phyloP scores from a whole-genome alignment of 2,797 vertebrate species.

The Danio jaintianensis region DNA sequence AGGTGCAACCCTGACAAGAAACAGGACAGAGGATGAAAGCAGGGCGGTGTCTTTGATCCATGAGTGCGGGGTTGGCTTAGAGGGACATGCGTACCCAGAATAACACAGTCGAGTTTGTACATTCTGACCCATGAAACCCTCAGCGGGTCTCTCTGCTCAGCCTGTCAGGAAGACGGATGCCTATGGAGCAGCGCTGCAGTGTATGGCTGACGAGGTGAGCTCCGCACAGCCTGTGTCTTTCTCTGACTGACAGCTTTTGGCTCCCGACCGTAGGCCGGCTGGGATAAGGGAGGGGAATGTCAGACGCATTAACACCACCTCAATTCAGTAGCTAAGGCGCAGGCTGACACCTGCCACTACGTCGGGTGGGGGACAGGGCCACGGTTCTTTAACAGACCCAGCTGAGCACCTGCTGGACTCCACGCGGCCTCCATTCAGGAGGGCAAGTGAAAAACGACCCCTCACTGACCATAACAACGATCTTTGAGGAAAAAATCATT shows the following conservation, averaged over 20 bases:
- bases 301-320: conserved; percentile 47
- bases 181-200: conserved; percentile 55
- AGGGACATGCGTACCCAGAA: conserved; percentile 67
- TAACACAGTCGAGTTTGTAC: conserved; percentile 75
- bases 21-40: conserved; percentile 47
- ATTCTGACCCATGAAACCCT: conserved; percentile 72
- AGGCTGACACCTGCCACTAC: conserved; percentile 50
- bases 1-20: conserved; percentile 28
- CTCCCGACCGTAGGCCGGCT: conserved; percentile 33
- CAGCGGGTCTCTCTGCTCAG: conserved; percentile 56
- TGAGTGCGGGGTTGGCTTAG: conserved; percentile 70
- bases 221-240: conserved; percentile 49
- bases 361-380: conserved; percentile 35
- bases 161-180: conserved; percentile 70
- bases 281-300: conserved; percentile 49
- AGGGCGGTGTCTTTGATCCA: conserved; percentile 54
- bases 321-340: conserved; percentile 20
- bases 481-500: conserved; percentile 5
- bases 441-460: conserved; percentile 39
- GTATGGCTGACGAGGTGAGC: conserved; percentile 57
- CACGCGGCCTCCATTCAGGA: conserved; percentile 46
- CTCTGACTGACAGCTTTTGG: conserved; percentile 56
- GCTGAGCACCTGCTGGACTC: conserved; percentile 48
- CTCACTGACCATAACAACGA: conserved; percentile 4
- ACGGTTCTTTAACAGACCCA: conserved; percentile 37